phyloP scores from a whole-genome alignment of 2,113 vertebrate species.

The Saguinus imperator region DNA sequence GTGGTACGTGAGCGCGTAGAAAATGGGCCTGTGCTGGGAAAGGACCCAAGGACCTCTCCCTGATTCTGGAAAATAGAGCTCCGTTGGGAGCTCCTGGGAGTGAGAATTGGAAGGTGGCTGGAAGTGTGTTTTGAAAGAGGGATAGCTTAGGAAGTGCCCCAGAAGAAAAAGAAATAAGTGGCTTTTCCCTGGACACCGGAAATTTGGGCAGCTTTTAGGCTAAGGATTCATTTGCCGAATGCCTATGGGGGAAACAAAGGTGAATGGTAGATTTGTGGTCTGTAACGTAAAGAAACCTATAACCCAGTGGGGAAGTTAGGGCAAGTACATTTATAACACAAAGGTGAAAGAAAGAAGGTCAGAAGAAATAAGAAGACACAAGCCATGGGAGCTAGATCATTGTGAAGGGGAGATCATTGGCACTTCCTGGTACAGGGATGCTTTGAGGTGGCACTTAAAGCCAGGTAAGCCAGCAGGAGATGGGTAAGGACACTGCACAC shows the following conservation, averaged over 20 bases:
- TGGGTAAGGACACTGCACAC: neutral
- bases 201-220: neutral
- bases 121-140: neutral
- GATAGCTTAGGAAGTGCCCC: neutral
- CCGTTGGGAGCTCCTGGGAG: neutral
- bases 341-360: neutral
- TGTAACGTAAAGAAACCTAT: neutral
- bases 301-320: neutral
- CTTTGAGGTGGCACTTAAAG: neutral
- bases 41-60: neutral
- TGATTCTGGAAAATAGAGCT: neutral
- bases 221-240: neutral
- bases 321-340: neutral
- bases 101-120: neutral
- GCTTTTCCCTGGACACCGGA: neutral
- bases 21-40: neutral
- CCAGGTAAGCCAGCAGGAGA: neutral
- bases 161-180: neutral
- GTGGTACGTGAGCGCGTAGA: neutral
- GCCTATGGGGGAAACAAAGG: neutral
- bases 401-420: neutral
- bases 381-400: rapidly evolving
- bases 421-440: no score
- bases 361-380: neutral
- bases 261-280: neutral